phyloP scores from a whole-genome alignment of 2,888 invertebrate species.

The Lypha dubia region DNA sequence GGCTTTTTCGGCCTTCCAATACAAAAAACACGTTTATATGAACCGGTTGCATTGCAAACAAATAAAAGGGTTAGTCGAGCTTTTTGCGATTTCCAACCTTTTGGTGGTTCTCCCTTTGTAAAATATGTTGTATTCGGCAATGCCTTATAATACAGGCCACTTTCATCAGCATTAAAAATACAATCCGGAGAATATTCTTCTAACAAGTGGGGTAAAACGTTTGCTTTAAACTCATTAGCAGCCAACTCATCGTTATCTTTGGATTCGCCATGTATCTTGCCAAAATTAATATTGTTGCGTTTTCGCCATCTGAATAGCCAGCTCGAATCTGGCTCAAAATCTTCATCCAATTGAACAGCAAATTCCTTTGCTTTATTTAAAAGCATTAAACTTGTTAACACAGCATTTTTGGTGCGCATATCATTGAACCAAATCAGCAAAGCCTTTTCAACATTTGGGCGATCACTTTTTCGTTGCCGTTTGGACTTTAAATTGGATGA shows the following conservation, averaged over 20 bases:
- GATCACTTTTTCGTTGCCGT: slow-evolving; percentile 22
- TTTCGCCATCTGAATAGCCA: slow-evolving; percentile 43
- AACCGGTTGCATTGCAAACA: slow-evolving; percentile 34
- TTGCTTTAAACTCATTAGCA: slow-evolving; percentile 11
- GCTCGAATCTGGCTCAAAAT: too few relatives aligned
- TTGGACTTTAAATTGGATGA: slow-evolving; percentile 27
- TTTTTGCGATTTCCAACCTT: slow-evolving; percentile 31
- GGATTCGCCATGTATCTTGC: slow-evolving; percentile 36
- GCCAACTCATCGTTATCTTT: slow-evolving; percentile 19
- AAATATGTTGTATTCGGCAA: slow-evolving; percentile 23
- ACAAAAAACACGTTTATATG: slow-evolving; percentile 45
- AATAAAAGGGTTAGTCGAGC: slow-evolving; percentile 20
- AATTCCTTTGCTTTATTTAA: slow-evolving; percentile 31
- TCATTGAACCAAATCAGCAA: slow-evolving; percentile 30
- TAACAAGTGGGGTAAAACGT: slow-evolving; percentile 16
- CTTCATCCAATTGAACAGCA: too few relatives aligned
- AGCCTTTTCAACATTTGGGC: slow-evolving; percentile 25
- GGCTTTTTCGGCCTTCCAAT: slow-evolving; percentile 41
- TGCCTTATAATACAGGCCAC: too few relatives aligned
- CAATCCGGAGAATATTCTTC: slow-evolving; percentile 36
- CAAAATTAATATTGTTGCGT: slow-evolving; percentile 8
- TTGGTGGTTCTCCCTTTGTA: slow-evolving; percentile 11
- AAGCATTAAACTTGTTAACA: slow-evolving; percentile 31
- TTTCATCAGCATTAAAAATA: slow-evolving; percentile 54
- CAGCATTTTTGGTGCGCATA: slow-evolving; percentile 38